phyloP scores from a whole-genome alignment of 2,888 invertebrate genomes.

The Nymphalis urticae region DNA sequence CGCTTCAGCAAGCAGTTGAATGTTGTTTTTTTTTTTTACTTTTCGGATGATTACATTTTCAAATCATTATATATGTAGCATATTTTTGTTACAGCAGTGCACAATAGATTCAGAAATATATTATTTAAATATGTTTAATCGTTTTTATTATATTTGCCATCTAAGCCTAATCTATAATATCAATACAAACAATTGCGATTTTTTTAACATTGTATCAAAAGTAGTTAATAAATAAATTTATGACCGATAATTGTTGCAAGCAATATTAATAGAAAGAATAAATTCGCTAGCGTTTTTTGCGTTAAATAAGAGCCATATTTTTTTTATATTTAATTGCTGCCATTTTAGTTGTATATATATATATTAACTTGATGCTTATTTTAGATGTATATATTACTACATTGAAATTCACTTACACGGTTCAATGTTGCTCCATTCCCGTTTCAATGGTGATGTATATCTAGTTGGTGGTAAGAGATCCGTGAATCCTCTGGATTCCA shows the following conservation, averaged over 20 bases:
- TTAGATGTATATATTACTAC: not conserved
- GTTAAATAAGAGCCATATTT: not conserved
- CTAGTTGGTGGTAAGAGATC: constrained; percentile 16
- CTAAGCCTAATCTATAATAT: not conserved
- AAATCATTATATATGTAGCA: not conserved
- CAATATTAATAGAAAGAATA: constrained; percentile 5
- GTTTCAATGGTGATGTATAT: constrained; percentile 33
- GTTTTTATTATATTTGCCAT: not conserved
- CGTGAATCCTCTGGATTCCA: constrained; percentile 30
- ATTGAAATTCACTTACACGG: constrained; percentile 31
- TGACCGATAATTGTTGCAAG: not conserved
- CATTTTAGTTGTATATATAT: not conserved
- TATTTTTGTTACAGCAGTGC: not conserved
- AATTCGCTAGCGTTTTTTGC: constrained; percentile 13
- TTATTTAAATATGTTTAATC: not conserved
- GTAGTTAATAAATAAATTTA: not conserved
- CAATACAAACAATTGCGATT: not conserved
- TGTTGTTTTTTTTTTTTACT: not conserved
- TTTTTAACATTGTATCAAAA: not conserved
- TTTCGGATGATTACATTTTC: not conserved
- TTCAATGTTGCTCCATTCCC: constrained; percentile 35
- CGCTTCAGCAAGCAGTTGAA: constrained; percentile 1
- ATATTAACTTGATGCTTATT: not conserved
- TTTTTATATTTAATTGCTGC: not conserved
- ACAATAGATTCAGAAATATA: not conserved